Base-by-base conservation (phyloP, 2,113 vertebrate genomes). In the Lepidothrix coronata region DNA sequence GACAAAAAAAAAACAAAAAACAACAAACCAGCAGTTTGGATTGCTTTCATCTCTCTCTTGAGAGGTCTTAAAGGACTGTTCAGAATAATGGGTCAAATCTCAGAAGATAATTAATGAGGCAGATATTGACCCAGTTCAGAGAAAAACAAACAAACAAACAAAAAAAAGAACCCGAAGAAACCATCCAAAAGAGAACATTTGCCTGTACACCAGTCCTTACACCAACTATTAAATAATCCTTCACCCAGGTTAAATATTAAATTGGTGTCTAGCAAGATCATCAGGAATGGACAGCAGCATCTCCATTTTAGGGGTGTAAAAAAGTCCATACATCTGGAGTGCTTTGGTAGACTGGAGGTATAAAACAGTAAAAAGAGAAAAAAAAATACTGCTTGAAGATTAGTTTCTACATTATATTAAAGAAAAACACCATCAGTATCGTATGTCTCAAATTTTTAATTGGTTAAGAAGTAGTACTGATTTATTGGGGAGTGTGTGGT, bases 11-110 rank as follows among this genome's bases (percentile, higher is more conserved):
- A 41, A 11, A 31, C n/a, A 54, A 25, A 0, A 49, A 49, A 8
- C 19, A 20, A 46, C 46, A 33, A 2, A 21, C 9, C 57, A 9
- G 23, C 6, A 48, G 61, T 91, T 48, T 70, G 16, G 16, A 28
- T 35, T 82, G 48, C 55, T 89, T 94, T 94, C 21, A 85, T 75
- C 49, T 22, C 7, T 41, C 30, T 73, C 68, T 28, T 18, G 37
- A 88, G 75, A 57, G 28, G 28, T 33, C 61, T 81, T 71, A 10
- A 49, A 73, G 85, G 58, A 88, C 18, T 46, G 44, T 43, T 62
- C 59, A 61, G 44, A 68, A 84, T 84, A 93, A 67, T 89, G 83
- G 59, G 59, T 84, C 79, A 94, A 11, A 80, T 62, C 78, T 95
- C 81, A 65, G 84, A 94, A 87, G 59, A 73, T 20, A 19, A 27